Evolutionary conservation across 2,797 vertebrate genomes (phyloP), one percentile per base, ranked within the genome.

Genomic region (Kryptolebias ocellatus): DNA sequence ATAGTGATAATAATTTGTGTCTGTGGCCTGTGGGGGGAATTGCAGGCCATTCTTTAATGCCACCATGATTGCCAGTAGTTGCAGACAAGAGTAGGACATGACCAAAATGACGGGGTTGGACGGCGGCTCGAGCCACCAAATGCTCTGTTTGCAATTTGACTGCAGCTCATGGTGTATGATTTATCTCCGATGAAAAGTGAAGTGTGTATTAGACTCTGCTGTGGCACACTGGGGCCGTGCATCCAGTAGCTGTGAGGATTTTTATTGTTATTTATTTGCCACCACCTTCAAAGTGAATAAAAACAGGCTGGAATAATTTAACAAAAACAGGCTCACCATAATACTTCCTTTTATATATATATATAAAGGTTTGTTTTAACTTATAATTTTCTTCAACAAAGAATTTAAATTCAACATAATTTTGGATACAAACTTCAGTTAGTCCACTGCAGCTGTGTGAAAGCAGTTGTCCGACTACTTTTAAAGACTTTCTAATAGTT

Each of bases 61-160:
- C 72, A 74, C 78, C 63, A 71, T 31, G 79, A 65, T 79, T 84
- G 84, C 64, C 73, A 81, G 78, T 84, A 81, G 85, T 65, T 83
- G 73, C 80, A 78, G 55, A 61, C 81, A 70, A 76, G 72, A 47
- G 79, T 47, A 83, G 68, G 79, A 93, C 83, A 83, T 86, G 85
- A 92, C 90, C 92, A 91, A 91, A 92, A 93, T 91, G 84, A 92
- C 53, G 72, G 89, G 89, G 83, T 92, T 88, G 87, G 70, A 85
- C 83, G 76, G 76, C 66, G 80, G 68, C 61, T 80, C 65, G 83
- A 72, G 79, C 83, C 84, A 83, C 83, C 84, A 83, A 77, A 85
- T 75, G 56, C 71, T 76, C 75, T 64, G 77, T 79, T 83, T 72
- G 72, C 72, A 79, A 81, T 87, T 74, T 70, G 53, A 60, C 70